phyloP scores from a whole-genome alignment of 2,113 vertebrate genomes.

The Myotis yumanensis region DNA sequence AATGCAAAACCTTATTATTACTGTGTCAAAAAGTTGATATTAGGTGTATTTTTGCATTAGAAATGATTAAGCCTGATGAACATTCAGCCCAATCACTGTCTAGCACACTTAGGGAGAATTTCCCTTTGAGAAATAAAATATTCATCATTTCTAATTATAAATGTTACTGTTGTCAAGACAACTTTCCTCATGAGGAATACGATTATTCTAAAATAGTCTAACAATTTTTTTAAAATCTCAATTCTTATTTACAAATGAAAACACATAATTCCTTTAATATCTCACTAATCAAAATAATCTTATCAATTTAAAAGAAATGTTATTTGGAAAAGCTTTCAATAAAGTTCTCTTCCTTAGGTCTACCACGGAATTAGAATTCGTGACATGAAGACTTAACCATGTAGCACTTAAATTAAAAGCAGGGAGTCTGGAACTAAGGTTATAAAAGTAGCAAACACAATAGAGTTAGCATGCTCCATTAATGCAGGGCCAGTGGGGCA shows the following conservation, averaged over 20 bases:
- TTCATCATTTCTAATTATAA: constrained; percentile 77
- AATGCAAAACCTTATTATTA: not conserved
- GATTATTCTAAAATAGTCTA: constrained; percentile 65
- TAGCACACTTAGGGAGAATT: constrained; percentile 53
- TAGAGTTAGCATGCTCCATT: not conserved
- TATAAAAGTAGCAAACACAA: not conserved
- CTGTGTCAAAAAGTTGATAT: not conserved
- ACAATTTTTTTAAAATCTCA: constrained; percentile 10
- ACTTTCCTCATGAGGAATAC: constrained; percentile 69
- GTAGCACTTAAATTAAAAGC: constrained; percentile 46
- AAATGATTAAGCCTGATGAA: constrained; percentile 53
- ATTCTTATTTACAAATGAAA: constrained; percentile 64
- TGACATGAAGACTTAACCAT: constrained; percentile 2
- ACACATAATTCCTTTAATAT: constrained; percentile 21
- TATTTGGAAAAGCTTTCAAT: not conserved
- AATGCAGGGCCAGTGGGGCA: not conserved
- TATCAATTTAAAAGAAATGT: not conserved
- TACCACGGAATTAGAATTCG: constrained; percentile 24
- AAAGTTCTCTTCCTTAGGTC: not conserved
- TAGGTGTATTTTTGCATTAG: constrained; percentile 13
- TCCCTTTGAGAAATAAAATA: constrained; percentile 78
- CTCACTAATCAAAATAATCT: constrained; percentile 32
- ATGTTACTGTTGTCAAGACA: constrained; percentile 75
- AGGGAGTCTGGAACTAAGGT: constrained; percentile 26
- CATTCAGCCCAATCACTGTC: constrained; percentile 48